These are phyloP conservation scores for Dione juno DNA, from an alignment of 2,888 invertebrate genomes.

Conservation along the genomic window DNA sequence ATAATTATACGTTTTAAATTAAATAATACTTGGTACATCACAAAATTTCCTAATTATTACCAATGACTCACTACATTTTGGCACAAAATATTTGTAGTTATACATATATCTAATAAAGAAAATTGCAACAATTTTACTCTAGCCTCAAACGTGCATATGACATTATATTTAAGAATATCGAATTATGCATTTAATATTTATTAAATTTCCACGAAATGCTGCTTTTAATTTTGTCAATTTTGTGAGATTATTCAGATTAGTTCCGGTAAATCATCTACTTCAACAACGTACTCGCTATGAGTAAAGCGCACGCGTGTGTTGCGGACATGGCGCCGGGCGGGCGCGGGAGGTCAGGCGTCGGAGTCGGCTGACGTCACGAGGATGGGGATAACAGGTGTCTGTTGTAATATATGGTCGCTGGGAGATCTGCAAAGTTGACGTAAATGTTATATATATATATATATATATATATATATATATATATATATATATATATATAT, in stretches of 20 bases:
- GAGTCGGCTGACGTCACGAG: slow-evolving; percentile 72
- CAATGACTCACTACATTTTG: slow-evolving; percentile 13
- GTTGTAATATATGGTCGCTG: slow-evolving; percentile 62
- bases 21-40: slow-evolving; percentile 24
- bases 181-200: background rate
- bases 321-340: slow-evolving; percentile 14
- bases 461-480: background rate
- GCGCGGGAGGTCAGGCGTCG: slow-evolving; percentile 63
- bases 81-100: slow-evolving; percentile 14
- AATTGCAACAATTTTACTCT: slow-evolving; percentile 6
- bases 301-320: slow-evolving; percentile 37
- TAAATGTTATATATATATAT: background rate
- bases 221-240: background rate
- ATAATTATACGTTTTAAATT: slow-evolving; percentile 8
- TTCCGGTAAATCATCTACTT: slow-evolving; percentile 40
- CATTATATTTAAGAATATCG: background rate
- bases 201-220: background rate
- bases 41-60: slow-evolving; percentile 19
- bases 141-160: slow-evolving; percentile 1
- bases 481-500: background rate
- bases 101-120: background rate
- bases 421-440: slow-evolving; percentile 62
- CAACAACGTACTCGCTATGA: slow-evolving; percentile 35
- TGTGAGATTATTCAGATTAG: slow-evolving; percentile 8
- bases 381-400: slow-evolving; percentile 69